Base-by-base conservation (phyloP, 2,888 invertebrate genomes). In the Polietes domitor region DNA sequence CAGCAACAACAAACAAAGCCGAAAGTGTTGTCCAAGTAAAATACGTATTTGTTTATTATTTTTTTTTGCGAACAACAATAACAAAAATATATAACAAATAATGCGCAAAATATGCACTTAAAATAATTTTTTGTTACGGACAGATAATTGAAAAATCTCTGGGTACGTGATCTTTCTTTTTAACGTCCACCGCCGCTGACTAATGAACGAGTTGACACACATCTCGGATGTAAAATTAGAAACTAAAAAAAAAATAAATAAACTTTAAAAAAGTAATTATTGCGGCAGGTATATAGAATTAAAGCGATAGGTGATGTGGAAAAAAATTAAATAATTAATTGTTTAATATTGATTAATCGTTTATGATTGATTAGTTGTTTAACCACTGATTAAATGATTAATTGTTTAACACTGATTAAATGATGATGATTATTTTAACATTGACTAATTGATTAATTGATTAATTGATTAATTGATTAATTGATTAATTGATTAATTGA, bases 201-300 rank as follows among this genome's bases (percentile, higher is more conserved):
- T 82, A 78, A 82, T 78, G 74, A 78, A 24, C 28, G 53, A 43
- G 58, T 78, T 82, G 75, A 72, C 72, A 76, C 55, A 82, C 63
- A 75, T 81, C 68, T 68, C 68, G n/a, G 15, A 41, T 68, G 68
- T 43, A 68, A 68, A 68, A 24, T 68, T 68, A 68, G 43, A 41
- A 65, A 65, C 1, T 10, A 17, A 19, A 17, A n/a, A 17, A 37
- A 28, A n/a, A 32, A 63, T 7, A 63, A 63, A 32, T n/a, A 28
- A 58, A 58, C 47, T 32, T 32, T 32, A 32, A n/a, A n/a, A 47
- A 15, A 47, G 47, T 9, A 32, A 32, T 17, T 1, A n/a, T 17
- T n/a, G n/a, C n/a, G n/a, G n/a, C n/a, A n/a, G n/a, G n/a, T n/a
- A n/a, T n/a, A n/a, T n/a, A n/a, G n/a, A n/a, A n/a, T n/a, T n/a